Conservation (phyloP, 1,140 invertebrate species). For the Nasonia giraulti region DNA sequence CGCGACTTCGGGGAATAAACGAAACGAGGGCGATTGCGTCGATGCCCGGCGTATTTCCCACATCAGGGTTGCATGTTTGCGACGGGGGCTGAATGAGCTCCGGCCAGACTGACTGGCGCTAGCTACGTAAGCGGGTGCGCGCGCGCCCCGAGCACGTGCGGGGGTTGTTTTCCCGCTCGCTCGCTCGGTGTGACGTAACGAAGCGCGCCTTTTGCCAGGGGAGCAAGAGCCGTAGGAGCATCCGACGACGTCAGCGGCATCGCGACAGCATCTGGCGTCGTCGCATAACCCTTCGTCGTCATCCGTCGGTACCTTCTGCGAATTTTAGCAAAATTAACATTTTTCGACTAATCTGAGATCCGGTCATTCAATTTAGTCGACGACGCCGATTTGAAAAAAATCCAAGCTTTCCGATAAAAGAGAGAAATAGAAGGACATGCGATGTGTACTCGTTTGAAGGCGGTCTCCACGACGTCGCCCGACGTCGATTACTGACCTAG, state of each 20-base stretch:
- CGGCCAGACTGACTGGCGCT: conserved; percentile 30
- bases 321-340: neutral
- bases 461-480: neutral
- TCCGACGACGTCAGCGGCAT: neutral
- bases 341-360: neutral
- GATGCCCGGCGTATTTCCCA: conserved; percentile 65
- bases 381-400: neutral
- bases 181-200: conserved; percentile 67
- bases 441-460: neutral
- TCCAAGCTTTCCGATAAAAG: no score
- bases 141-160: neutral
- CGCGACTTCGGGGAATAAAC: neutral
- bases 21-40: conserved; percentile 59
- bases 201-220: conserved; percentile 70
- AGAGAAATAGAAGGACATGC: no score
- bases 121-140: neutral
- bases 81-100: conserved; percentile 3
- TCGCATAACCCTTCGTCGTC: neutral
- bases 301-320: neutral
- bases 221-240: conserved; percentile 52
- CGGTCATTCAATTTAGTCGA: no score
- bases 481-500: conserved; percentile 57
- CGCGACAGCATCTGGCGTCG: neutral
- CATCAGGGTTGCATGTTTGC: conserved; percentile 61
- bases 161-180: conserved; percentile 40